A percentile compares a stretch with the other conserved stretches of the same genome.
These are phyloP conservation scores for Protobothrops flavoviridis DNA, from an alignment of 2,113 vertebrate species.

Conservation along the genomic window DNA sequence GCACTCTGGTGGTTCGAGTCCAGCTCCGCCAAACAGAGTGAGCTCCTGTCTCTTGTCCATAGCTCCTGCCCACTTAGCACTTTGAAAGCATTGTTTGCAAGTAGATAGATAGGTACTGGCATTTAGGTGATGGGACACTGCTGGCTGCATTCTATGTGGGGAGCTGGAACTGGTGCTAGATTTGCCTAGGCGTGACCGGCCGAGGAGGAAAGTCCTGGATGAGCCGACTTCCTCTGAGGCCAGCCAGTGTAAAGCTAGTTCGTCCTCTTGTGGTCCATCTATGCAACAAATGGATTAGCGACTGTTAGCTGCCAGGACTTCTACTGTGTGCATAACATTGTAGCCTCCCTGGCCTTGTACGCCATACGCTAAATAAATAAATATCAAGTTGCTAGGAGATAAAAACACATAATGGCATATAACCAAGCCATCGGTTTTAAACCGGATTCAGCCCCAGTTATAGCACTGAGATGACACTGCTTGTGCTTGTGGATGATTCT, in stretches of 20 bases:
- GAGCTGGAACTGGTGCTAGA: not conserved
- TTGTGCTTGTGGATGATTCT: not conserved
- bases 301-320: not conserved
- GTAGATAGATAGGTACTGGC: not conserved
- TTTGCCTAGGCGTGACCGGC: not conserved
- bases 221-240: not conserved
- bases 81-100: not conserved
- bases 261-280: too few species aligned
- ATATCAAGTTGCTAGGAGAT: not conserved
- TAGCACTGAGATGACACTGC: not conserved
- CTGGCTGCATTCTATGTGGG: not conserved
- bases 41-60: not conserved
- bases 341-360: not conserved
- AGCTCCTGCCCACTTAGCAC: not conserved
- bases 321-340: not conserved
- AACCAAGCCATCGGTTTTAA: not conserved
- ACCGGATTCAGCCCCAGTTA: not conserved
- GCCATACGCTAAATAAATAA: too few species aligned
- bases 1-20: not conserved
- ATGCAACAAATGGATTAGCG: not conserved
- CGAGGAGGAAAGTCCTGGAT: not conserved
- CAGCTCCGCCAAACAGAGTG: not conserved
- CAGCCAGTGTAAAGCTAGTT: not conserved
- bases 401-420: not conserved
- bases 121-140: not conserved